Evolutionary conservation across 2,888 invertebrate genomes (phyloP).

Genomic region (Aporophyla nigra): DNA sequence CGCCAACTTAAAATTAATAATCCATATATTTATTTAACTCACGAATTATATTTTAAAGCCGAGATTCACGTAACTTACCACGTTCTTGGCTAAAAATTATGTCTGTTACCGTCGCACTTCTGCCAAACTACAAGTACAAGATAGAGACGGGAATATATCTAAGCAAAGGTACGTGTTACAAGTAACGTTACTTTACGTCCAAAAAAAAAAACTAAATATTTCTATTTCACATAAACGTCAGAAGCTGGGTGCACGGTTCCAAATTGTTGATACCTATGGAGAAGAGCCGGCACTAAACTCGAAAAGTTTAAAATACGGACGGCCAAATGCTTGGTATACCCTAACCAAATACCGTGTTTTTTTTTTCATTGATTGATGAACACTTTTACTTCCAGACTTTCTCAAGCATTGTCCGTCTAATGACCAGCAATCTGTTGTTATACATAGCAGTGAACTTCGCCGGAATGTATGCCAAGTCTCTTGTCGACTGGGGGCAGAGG

Average conservation of each 20-base stretch:
- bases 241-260: no score
- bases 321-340: neutral
- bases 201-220: no score
- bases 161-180: no score
- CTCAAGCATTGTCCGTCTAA: slow-evolving; percentile 91
- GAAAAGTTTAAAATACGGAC: neutral
- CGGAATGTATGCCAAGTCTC: slow-evolving; percentile 98
- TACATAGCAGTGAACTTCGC: slow-evolving; percentile 97
- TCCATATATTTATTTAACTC: no score
- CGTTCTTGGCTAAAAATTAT: neutral
- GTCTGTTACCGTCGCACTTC: neutral
- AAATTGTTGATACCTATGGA: no score
- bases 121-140: neutral
- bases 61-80: neutral
- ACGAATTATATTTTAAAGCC: neutral
- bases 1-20: no score
- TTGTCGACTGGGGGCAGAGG: slow-evolving; percentile 97
- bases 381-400: slow-evolving; percentile 76
- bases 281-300: no score
- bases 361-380: neutral
- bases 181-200: neutral
- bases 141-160: neutral
- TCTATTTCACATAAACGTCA: no score
- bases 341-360: neutral
- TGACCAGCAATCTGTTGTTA: slow-evolving; percentile 94